Evolutionary conservation across 2,113 vertebrate genomes (phyloP), one percentile per base, ranked within the genome.

Genomic region (Illadopsis cleaveri): DNA sequence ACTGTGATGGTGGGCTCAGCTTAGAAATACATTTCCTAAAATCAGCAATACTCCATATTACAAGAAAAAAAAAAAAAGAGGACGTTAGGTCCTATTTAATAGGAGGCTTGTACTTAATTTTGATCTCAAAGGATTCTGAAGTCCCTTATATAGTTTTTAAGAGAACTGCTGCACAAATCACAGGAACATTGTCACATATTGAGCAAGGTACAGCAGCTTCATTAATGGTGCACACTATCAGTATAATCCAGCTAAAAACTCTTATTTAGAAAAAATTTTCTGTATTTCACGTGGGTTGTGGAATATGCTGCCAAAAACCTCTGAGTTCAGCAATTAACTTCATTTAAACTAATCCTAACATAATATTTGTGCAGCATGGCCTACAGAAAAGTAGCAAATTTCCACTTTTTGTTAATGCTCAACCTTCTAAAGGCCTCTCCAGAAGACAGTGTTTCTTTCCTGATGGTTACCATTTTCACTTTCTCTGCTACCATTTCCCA

Each of bases 21-120:
- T 85, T 64, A 83, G 88, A 93, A 93, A 95, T 35, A 95, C 45
- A 66, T 82, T 95, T 93, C 85, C 79, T 86, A 92, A 96, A 96
- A 61, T 71, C 91, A 94, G 79, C 75, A 90, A 82, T 70, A 90
- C 12, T 33, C 54, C 19, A 65, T 37, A 72, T 33, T 33, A 61
- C 16, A 68, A 40, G 35, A 12, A 35, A 38, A 70, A 35, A n/a
- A 76, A 30, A 15, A 68, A 56, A 62, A 53, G 13, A 71, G 77
- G 71, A 96, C 37, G 30, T 80, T 73, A 61, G 50, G 60, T 86
- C 37, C 68, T 88, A 54, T 90, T 92, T 86, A 94, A 86, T 86
- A 90, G 81, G 50, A 95, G 44, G 24, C 30, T 80, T 62, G 68
- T 80, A 75, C 76, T 90, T 83, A 83, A 96, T 77, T 92, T 85